Evolutionary conservation across 1,140 invertebrate species (phyloP), one percentile per base, ranked within the genome.

Genomic region (Brachionus paranguensis): DNA sequence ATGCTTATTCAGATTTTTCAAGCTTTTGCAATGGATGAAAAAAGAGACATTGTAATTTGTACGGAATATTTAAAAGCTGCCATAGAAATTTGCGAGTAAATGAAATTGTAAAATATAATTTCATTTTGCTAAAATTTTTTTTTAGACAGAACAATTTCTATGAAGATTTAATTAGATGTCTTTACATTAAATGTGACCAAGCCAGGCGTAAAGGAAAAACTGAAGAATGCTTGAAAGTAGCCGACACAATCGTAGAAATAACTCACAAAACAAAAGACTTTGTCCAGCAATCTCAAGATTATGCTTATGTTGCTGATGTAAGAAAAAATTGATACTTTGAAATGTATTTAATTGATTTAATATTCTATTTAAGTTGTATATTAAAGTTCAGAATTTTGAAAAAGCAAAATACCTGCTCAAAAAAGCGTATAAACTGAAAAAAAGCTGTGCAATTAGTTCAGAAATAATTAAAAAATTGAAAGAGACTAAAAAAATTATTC

Each of bases 21-120:
- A 79, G 78, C 78, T 45, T 81, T 81, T 81, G 78, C 53, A 12
- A 81, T 81, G 78, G 78, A 81, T n/a, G 78, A 81, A 68, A 81
- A 81, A 64, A 43, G 78, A 60, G 78, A 81, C 27, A 29, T 81
- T 1, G 41, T 81, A 12, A 81, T 81, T 81, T 81, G 78, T 45
- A 68, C 41, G n/a, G 78, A 81, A 64, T 81, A 81, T 45, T 45
- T 81, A 24, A 60, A 68, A 41, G 64, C 78, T 11, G 53, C 78
- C 3, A 81, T 81, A 27, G 78, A 81, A 64, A 81, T 81, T 45
- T 64, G 78, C 53, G 78, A 81, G 78, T 68, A 27, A 24, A 17
- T 47, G 11, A 33, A 33, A 12, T 17, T 74, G 20, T 37, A 45
- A 20, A 45, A 43, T 43, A n/a, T 47, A 74, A 8, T 45, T 74